These are phyloP conservation scores for Melanargia galathea DNA, from an alignment of 2,888 invertebrate genomes.

Conservation along the genomic window DNA sequence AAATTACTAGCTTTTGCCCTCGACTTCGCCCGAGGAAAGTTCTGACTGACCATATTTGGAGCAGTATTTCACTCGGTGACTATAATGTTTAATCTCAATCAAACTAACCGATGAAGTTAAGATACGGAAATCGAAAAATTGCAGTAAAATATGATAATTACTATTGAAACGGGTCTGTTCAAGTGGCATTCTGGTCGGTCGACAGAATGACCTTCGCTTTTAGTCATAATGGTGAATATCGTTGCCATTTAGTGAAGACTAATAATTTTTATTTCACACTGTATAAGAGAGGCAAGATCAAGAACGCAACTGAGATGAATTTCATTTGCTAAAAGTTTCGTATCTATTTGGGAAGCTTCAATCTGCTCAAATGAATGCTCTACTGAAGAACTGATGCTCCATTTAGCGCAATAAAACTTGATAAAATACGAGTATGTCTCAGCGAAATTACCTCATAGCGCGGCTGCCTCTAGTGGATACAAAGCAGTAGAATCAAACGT, in stretches of 20 bases:
- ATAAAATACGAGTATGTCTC: too few relatives aligned
- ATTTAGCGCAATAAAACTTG: too few relatives aligned
- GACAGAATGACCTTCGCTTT: neutral
- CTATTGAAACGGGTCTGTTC: constrained; percentile 1
- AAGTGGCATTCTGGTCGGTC: neutral
- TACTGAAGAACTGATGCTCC: too few relatives aligned
- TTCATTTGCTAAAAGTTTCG: neutral
- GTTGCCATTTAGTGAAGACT: constrained; percentile 1
- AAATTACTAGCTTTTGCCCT: neutral
- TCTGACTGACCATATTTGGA: too few relatives aligned
- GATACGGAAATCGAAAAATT: constrained; percentile 1
- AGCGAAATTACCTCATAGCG: too few relatives aligned
- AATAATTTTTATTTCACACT: constrained; percentile 11
- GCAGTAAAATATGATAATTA: constrained; percentile 1
- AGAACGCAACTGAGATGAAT: neutral
- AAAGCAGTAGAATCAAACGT: too few relatives aligned
- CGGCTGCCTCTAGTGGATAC: too few relatives aligned
- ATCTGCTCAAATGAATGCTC: too few relatives aligned
- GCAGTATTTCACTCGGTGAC: too few relatives aligned
- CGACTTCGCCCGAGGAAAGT: neutral
- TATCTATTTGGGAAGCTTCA: neutral
- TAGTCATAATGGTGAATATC: neutral
- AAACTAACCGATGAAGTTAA: neutral
- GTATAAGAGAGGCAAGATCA: neutral
- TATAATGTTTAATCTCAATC: neutral